Evolutionary conservation across 2,888 invertebrate genomes (phyloP).

Genomic region (Folsomia manolachei): DNA sequence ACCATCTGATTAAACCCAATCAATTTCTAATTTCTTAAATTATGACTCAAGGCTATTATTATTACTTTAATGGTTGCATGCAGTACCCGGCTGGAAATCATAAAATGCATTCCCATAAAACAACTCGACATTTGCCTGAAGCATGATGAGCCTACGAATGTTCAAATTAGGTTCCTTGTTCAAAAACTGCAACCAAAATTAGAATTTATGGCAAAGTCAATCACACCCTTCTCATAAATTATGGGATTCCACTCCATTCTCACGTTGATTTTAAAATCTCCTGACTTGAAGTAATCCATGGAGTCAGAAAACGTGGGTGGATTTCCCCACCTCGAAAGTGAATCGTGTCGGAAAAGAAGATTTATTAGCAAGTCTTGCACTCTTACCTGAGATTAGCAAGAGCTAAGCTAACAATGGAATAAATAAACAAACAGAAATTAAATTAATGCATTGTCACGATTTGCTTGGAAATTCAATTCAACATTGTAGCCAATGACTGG

Average conservation of each 20-base stretch:
- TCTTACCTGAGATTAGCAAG: too few relatives aligned
- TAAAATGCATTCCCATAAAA: neutral
- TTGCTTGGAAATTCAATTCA: neutral
- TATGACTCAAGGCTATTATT: neutral
- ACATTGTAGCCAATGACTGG: neutral
- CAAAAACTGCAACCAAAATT: neutral
- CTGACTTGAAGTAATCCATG: too few relatives aligned
- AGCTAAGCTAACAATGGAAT: neutral
- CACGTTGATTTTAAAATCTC: too few relatives aligned
- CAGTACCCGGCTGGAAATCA: neutral
- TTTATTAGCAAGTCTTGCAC: neutral
- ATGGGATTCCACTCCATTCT: too few relatives aligned
- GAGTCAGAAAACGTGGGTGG: conserved; percentile 1
- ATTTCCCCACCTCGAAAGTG: neutral
- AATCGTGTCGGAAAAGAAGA: neutral
- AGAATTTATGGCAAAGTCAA: neutral
- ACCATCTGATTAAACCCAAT: conserved; percentile 7
- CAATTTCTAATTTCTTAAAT: conserved; percentile 2
- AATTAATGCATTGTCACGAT: neutral
- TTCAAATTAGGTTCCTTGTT: too few relatives aligned
- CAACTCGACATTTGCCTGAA: neutral
- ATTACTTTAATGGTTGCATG: neutral
- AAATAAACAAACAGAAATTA: neutral
- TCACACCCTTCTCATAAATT: neutral
- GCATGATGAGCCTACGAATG: too few relatives aligned